Evolutionary conservation across 2,888 invertebrate genomes (phyloP), one percentile per base, ranked within the genome.

Genomic region (Caenorhabditis parvicauda): DNA sequence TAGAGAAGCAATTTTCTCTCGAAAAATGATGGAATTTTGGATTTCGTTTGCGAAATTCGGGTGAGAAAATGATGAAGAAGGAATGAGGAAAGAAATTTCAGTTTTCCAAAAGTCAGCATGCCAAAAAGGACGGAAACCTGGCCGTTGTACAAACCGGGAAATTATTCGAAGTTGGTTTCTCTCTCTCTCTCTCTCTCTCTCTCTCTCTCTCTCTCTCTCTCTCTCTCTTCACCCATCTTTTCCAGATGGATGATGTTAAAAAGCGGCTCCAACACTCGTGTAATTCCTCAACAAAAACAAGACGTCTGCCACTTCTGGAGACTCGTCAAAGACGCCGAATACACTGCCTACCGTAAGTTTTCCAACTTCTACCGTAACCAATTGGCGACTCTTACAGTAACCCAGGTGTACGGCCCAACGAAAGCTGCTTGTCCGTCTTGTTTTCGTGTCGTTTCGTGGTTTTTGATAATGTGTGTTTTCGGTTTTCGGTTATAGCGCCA

Each of bases 1-100:
- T 9, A 21, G 64, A 37, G 70, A 70, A 44, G 47, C 48, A 41
- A 69, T 56, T 22, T 70, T 79, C 25, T 72, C 75, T 35, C 54
- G 66, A 39, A 79, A 79, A 53, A 67, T 79, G 41, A 76, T 79
- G 52, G 69, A 79, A 51, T 79, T 66, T 51, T 79, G 79, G 79
- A 60, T 68, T 38, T 67, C 63, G 27, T 79, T 79, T 50, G 75
- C 79, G 6, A 60, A 64, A 38, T 68, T 62, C 38, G 79, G 79
- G 77, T 77, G 60, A 53, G 53, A 43, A 43, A 37, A 35, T 12
- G 4, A 46, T 6, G 17, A 21, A 22, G 28, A 14, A 32, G 21
- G 25, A 44, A 37, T 24, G 32, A 38, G 55, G 55, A 56, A 56
- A 56, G 27, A 12, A 3, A 46, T 46, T 71, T 28, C 59, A 74